A percentile compares a stretch with the other conserved stretches of the same genome.
Conservation (phyloP, 2,113 vertebrate species). For the Indicator indicator region DNA sequence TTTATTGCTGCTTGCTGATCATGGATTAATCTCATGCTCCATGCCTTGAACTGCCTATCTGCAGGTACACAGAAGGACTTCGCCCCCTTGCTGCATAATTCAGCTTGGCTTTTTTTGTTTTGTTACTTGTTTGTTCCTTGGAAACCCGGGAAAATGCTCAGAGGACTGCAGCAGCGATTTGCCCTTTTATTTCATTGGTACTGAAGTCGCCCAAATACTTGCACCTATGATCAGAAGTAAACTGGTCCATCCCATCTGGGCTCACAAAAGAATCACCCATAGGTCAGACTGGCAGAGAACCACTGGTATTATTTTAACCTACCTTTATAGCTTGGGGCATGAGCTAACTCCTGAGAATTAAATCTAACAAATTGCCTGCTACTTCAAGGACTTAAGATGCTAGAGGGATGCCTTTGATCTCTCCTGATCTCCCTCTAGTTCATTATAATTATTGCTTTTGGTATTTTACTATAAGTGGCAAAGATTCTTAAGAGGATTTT, state of each 20-base stretch:
- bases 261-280: not conserved
- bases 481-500: not conserved
- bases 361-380: constrained; percentile 12
- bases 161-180: not conserved
- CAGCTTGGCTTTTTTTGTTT: not conserved
- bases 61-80: not conserved
- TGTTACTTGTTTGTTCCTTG: not conserved
- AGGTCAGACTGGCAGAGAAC: not conserved
- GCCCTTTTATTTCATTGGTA: not conserved
- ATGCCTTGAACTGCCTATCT: not conserved
- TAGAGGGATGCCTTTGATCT: constrained; percentile 18
- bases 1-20: not conserved
- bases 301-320: not conserved
- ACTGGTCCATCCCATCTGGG: not conserved
- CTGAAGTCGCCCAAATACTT: not conserved
- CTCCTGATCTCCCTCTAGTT: not conserved
- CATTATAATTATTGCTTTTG: not conserved
- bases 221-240: not conserved
- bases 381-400: constrained; percentile 3
- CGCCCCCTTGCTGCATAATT: not conserved
- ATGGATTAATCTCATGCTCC: not conserved
- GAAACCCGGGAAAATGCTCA: not conserved
- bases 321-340: not conserved
- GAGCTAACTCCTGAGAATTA: not conserved
- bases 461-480: not conserved